phyloP scores from a whole-genome alignment of 2,888 invertebrate genomes.

The Parelbella ahira region DNA sequence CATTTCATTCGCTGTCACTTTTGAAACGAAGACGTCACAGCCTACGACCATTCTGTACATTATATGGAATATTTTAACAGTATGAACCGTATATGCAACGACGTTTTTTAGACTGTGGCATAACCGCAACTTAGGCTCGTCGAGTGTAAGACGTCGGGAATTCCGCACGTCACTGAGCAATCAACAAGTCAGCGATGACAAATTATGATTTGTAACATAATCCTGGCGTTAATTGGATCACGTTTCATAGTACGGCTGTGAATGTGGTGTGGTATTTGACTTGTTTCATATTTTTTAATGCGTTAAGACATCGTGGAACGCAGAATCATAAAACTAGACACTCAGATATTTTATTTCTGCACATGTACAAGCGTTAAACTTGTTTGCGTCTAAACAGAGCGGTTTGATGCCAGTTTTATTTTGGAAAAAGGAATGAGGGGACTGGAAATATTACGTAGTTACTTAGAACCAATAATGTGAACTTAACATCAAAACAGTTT shows the following conservation, averaged over 20 bases:
- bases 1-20: conserved; percentile 19
- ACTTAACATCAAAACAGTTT: too few relatives aligned
- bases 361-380: too few relatives aligned
- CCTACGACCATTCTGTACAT: background rate
- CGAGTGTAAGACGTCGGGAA: conserved; percentile 3
- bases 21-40: conserved; percentile 15
- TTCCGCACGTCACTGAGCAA: conserved; percentile 19
- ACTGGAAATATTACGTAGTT: too few relatives aligned
- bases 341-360: too few relatives aligned
- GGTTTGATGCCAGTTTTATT: too few relatives aligned
- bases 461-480: too few relatives aligned
- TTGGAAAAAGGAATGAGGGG: too few relatives aligned
- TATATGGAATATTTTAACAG: too few relatives aligned
- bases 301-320: background rate
- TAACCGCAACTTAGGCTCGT: conserved; percentile 1
- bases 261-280: background rate
- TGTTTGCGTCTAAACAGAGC: too few relatives aligned
- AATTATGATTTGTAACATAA: conserved; percentile 15
- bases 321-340: background rate
- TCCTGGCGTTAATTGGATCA: conserved; percentile 18
- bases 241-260: conserved; percentile 7
- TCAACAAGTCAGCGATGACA: conserved; percentile 23
- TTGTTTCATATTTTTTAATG: too few relatives aligned
- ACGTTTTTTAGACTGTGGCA: too few relatives aligned
- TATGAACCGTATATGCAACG: too few relatives aligned